These are phyloP conservation scores for Myrmophylax atrothorax DNA, from an alignment of 2,113 vertebrate genomes.

Conservation along the genomic window DNA sequence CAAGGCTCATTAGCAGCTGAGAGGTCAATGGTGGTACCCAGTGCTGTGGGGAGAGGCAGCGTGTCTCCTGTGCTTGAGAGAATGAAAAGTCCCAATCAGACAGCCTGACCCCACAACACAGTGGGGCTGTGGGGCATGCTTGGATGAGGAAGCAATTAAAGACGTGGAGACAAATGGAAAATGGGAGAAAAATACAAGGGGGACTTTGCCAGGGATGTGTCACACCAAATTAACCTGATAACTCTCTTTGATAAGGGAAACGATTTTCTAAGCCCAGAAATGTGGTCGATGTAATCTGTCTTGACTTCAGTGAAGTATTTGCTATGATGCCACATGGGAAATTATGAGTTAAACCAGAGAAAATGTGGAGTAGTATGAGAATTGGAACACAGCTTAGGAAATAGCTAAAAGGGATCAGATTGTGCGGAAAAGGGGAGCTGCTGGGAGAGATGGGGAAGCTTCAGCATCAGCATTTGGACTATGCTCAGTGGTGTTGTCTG, in stretches of 20 bases:
- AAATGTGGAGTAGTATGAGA: constrained; percentile 58
- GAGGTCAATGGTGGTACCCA: background rate
- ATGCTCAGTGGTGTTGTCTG: background rate
- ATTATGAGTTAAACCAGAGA: constrained; percentile 70
- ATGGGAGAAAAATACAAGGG: background rate
- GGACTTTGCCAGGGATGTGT: constrained; percentile 26
- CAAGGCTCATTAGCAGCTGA: background rate
- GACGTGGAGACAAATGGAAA: background rate
- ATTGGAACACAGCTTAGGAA: constrained; percentile 45
- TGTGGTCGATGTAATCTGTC: constrained; percentile 44
- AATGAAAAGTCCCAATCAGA: background rate
- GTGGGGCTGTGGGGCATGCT: accelerated
- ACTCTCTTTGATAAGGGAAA: constrained; percentile 39
- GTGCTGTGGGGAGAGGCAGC: accelerated
- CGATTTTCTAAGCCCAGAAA: constrained; percentile 54
- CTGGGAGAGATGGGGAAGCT: background rate
- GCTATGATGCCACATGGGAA: constrained; percentile 62
- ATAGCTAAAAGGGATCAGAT: constrained; percentile 43
- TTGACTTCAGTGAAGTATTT: constrained; percentile 56
- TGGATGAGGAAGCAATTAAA: constrained; percentile 19
- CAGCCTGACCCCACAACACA: background rate
- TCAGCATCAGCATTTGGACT: background rate
- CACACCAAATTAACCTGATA: constrained; percentile 44
- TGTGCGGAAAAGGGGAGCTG: constrained; percentile 49
- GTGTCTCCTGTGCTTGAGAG: background rate